phyloP scores from a whole-genome alignment of 2,797 vertebrate species.

The Scolopax rusticola region DNA sequence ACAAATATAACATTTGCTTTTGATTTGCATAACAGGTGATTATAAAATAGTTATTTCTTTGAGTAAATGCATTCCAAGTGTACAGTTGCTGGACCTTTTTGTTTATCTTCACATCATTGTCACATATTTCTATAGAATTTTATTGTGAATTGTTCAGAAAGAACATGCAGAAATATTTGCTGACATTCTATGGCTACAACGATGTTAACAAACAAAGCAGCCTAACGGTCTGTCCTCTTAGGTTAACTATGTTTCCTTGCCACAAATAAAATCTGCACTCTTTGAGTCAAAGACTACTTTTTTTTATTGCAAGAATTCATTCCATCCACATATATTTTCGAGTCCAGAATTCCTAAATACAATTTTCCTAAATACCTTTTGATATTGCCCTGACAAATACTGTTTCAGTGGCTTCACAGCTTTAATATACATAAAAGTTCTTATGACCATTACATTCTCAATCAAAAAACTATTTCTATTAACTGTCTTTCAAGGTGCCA shows the following conservation, averaged over 20 bases:
- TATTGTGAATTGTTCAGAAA: neutral
- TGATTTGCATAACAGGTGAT: neutral
- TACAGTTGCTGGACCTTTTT: neutral
- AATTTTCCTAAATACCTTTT: neutral
- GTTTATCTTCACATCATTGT: neutral
- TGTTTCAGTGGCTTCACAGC: neutral
- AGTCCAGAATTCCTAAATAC: neutral
- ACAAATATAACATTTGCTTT: neutral
- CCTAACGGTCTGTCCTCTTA: neutral
- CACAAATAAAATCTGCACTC: neutral
- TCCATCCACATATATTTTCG: neutral
- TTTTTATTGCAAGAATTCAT: neutral
- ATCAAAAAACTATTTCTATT: neutral
- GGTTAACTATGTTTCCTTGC: neutral
- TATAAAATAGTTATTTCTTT: neutral
- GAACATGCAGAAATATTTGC: neutral
- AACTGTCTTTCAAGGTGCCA: neutral
- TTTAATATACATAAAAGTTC: neutral
- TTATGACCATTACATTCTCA: neutral
- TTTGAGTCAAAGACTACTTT: neutral
- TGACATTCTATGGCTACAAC: neutral
- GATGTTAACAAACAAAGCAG: neutral
- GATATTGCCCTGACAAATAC: neutral
- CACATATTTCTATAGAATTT: neutral
- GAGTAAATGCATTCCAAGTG: neutral